phyloP scores from a whole-genome alignment of 30 jellyfish, hydroid and myxozoan species.

The Cassiopea andromeda region DNA sequence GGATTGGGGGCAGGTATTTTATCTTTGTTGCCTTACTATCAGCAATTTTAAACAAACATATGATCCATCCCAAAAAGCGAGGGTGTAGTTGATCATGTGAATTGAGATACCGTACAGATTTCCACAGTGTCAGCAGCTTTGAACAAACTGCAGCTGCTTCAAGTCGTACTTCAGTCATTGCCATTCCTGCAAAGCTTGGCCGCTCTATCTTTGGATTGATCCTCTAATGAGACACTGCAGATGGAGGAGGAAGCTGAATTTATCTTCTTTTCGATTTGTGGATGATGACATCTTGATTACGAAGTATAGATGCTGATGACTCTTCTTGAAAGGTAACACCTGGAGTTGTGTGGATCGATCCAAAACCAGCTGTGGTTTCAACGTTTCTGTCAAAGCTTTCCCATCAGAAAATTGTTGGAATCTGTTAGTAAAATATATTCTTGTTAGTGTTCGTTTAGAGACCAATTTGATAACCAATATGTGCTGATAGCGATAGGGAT shows the following conservation, averaged over 20 bases:
- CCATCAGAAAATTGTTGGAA: too few species aligned
- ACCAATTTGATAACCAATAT: too few species aligned
- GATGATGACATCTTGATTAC: slow-evolving; percentile 23
- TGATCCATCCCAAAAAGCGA: slow-evolving; percentile 59
- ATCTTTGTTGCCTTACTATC: slow-evolving; percentile 20
- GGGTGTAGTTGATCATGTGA: slow-evolving; percentile 2
- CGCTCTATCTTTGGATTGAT: slow-evolving; percentile 49
- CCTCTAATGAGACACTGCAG: background rate
- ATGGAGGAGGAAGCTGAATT: slow-evolving; percentile 2
- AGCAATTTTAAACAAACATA: background rate
- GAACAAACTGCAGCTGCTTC: background rate
- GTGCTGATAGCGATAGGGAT: too few species aligned
- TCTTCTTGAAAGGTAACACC: slow-evolving; percentile 68
- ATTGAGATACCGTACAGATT: slow-evolving; percentile 8
- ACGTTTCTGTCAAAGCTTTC: too few species aligned
- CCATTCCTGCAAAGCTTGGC: slow-evolving; percentile 15
- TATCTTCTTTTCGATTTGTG: slow-evolving; percentile 39
- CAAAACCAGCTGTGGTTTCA: too few species aligned
- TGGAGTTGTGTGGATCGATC: slow-evolving; percentile 42
- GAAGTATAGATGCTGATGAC: background rate
- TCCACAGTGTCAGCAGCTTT: slow-evolving; percentile 22
- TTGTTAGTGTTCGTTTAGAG: too few species aligned
- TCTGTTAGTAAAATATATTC: too few species aligned
- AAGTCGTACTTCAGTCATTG: background rate
- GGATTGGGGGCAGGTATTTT: slow-evolving; percentile 54